Base-by-base conservation (phyloP, 1,140 invertebrate species). In the Listronotus oregonensis region DNA sequence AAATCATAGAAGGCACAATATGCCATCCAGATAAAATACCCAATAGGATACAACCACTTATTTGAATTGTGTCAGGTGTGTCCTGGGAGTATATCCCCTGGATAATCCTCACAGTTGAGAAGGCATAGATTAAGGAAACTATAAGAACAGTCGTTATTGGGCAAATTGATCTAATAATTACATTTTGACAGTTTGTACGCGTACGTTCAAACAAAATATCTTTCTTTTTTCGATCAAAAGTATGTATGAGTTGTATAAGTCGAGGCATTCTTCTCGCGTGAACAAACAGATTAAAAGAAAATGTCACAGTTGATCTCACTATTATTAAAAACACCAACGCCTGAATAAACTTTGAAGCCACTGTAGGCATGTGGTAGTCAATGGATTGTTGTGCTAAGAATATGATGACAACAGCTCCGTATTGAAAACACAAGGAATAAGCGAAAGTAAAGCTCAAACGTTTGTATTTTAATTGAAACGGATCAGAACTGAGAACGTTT, bases 11-110 rank as follows among this genome's bases (percentile, higher is more conserved):
- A 0, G 69, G 69, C 6, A 52, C 14, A 11, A 62, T 54, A 15
- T 68, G 58, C 69, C 69, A 71, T 1, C 31, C 57, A 7, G 32
- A 15, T 21, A 71, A 17, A 27, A 58, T 12, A 10, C 63, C 67
- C 15, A 71, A 66, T 12, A 51, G 40, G 17, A 7, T 8, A n/a
- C 52, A 34, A 12, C 49, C 44, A 8, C 60, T 10, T 10, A 44
- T 9, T 8, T 15, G 10, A 11, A 18, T 12, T 10, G 7, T 15
- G 3, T 43, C 11, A 0, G 31, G 31, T 31, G 6, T 3, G 9
- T 6, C 5, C 14, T 56, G 15, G 0, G 54, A 34, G 8, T 10
- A 56, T 11, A 42, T 56, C 6, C 42, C 37, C 1, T 56, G 6
- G 10, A 43, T 40, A 15, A 39, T 6, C 9, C 10, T 31, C 10